A percentile compares a stretch with the other conserved stretches of the same genome.
These are phyloP conservation scores for Brachymystax lenok DNA, from an alignment of 2,797 vertebrate species.

Conservation along the genomic window DNA sequence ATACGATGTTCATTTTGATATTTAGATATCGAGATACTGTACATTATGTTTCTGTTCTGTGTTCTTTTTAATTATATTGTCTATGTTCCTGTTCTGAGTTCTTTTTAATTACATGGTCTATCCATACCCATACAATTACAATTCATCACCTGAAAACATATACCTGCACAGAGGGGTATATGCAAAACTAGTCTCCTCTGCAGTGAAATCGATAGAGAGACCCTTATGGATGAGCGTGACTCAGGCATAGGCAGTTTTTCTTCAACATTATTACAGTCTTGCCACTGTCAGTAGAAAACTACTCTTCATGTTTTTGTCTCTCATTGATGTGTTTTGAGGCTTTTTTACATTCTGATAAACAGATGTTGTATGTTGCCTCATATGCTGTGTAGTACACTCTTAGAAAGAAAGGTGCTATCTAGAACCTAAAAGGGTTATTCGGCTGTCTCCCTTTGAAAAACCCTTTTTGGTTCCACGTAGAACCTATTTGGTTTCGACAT, in stretches of 20 bases:
- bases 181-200: slow-evolving; percentile 63
- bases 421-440: too few relatives aligned
- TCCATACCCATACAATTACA: not conserved
- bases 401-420: too few relatives aligned
- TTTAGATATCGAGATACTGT: too few relatives aligned
- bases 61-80: not conserved
- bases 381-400: not conserved
- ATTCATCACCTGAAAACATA: not conserved
- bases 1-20: not conserved
- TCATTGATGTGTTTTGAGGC: not conserved
- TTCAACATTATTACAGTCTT: slow-evolving; percentile 41
- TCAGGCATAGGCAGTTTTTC: slow-evolving; percentile 55
- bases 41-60: not conserved
- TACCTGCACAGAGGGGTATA: slow-evolving; percentile 41
- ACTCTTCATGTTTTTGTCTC: slow-evolving; percentile 12
- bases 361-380: not conserved
- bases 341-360: not conserved
- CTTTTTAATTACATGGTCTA: not conserved
- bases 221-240: slow-evolving; percentile 56
- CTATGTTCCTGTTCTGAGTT: too few relatives aligned
- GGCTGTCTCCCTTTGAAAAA: too few relatives aligned
- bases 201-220: slow-evolving; percentile 64
- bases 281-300: slow-evolving; percentile 41
- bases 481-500: too few relatives aligned
- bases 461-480: too few relatives aligned